Evolutionary conservation across 2,797 vertebrate genomes (phyloP).

Genomic region (Danio aesculapii): DNA sequence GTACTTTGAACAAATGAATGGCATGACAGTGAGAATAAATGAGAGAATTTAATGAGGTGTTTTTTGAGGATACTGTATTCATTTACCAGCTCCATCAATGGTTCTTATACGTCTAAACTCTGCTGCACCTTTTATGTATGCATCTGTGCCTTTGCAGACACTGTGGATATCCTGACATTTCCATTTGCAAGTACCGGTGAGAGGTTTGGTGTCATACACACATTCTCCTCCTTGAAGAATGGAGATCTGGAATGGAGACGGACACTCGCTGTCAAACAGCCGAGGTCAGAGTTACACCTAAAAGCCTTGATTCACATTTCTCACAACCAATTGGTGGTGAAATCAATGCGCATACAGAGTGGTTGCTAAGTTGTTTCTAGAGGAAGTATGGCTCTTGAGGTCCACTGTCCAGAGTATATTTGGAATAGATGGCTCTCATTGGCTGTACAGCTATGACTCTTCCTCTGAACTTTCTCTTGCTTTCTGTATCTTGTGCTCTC

Average conservation of each 20-base stretch:
- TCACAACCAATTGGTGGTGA: background rate
- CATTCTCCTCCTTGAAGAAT: constrained; percentile 82
- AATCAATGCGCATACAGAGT: background rate
- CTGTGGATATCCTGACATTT: constrained; percentile 82
- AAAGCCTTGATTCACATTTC: background rate
- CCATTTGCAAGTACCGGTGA: constrained; percentile 88
- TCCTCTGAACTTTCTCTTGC: no score
- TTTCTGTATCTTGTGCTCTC: no score
- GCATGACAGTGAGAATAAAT: background rate
- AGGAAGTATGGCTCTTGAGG: background rate
- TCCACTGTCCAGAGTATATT: no score
- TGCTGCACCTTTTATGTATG: background rate
- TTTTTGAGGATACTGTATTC: constrained; percentile 18
- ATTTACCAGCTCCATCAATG: background rate
- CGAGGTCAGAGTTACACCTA: constrained; percentile 78
- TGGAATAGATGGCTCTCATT: no score
- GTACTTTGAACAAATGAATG: background rate
- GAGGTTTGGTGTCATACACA: constrained; percentile 86
- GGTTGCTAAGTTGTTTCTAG: background rate
- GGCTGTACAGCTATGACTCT: no score
- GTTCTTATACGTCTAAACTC: background rate
- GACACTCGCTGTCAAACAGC: constrained; percentile 76
- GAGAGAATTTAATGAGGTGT: background rate
- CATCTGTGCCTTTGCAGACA: constrained; percentile 70
- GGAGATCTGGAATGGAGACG: constrained; percentile 83